Evolutionary conservation across 2,888 invertebrate genomes (phyloP), one percentile per base, ranked within the genome.

Genomic region (Lissonota sp.): DNA sequence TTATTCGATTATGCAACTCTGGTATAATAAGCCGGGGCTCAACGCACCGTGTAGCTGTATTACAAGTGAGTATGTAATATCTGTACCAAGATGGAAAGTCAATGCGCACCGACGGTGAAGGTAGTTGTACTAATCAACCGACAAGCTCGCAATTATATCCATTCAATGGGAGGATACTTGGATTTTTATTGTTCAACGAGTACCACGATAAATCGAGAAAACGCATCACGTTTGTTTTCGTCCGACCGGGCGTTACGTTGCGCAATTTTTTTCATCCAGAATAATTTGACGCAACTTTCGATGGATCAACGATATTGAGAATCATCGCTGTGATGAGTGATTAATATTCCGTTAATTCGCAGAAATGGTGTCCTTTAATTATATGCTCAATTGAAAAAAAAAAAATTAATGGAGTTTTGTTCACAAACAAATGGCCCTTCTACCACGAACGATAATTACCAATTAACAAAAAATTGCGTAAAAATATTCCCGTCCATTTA

Each of bases 11-110:
- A 72, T 62, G 78, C 72, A 78, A 78, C 67, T 46, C 42, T 16
- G 40, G 44, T 49, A 51, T 8, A 40, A 62, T 64, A 74, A 64
- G 69, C 37, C 42, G n/a, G 14, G 53, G 60, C 63, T 44, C 2
- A 53, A 64, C 70, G 70, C 55, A 73, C 62, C 8, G 46, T 16
- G 46, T 69, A 57, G 57, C 57, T 69, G 40, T 6, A 12, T 51
- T 46, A 39, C 16, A 51, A 7, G 37, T 49, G 60, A 3, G 26
- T 53, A 53, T 14, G 12, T n/a, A 49, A n/a, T 58, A 58, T 58
- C 12, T 44, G 37, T 63, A 37, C 53, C 44, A 26, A 62, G 80
- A 67, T 80, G 71, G 71, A 75, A 80, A 75, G 71, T 62, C 67
- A 37, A 26, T 64, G 10, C 3, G 37, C 12, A 10, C 42, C 62